phyloP scores from a whole-genome alignment of 2,113 vertebrate genomes.

The Azemiops feae region DNA sequence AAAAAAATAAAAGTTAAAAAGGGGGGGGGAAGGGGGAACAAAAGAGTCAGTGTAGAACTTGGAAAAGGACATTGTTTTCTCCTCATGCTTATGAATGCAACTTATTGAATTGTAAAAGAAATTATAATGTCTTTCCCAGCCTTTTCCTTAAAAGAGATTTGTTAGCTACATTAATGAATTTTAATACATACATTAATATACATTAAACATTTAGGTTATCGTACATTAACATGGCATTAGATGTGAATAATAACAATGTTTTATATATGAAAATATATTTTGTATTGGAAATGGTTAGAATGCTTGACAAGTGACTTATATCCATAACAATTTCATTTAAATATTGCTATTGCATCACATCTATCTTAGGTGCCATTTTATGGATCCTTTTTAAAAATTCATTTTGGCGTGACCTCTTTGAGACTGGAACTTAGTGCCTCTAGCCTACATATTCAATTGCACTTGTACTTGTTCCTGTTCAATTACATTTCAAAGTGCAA shows the following conservation, averaged over 20 bases:
- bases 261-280: slow-evolving; percentile 86
- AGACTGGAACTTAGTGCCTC: slow-evolving; percentile 79
- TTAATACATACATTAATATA: slow-evolving; percentile 83
- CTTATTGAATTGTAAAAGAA: slow-evolving; percentile 75
- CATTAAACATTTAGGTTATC: slow-evolving; percentile 86
- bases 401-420: slow-evolving; percentile 89
- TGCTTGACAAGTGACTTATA: slow-evolving; percentile 80
- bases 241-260: slow-evolving; percentile 84
- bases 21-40: background rate
- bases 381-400: slow-evolving; percentile 88
- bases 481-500: slow-evolving; percentile 84
- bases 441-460: slow-evolving; percentile 84
- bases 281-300: slow-evolving; percentile 81
- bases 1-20: too few species aligned
- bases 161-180: slow-evolving; percentile 78
- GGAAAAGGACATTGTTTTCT: slow-evolving; percentile 68
- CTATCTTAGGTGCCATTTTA: slow-evolving; percentile 90
- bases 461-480: slow-evolving; percentile 83
- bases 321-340: slow-evolving; percentile 90
- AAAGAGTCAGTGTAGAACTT: slow-evolving; percentile 57
- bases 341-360: slow-evolving; percentile 90
- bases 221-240: slow-evolving; percentile 78
- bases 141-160: slow-evolving; percentile 74
- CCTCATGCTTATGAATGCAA: slow-evolving; percentile 66
- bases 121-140: slow-evolving; percentile 74